Evolutionary conservation across 2,113 vertebrate genomes (phyloP).

Genomic region (Mirza zaza): DNA sequence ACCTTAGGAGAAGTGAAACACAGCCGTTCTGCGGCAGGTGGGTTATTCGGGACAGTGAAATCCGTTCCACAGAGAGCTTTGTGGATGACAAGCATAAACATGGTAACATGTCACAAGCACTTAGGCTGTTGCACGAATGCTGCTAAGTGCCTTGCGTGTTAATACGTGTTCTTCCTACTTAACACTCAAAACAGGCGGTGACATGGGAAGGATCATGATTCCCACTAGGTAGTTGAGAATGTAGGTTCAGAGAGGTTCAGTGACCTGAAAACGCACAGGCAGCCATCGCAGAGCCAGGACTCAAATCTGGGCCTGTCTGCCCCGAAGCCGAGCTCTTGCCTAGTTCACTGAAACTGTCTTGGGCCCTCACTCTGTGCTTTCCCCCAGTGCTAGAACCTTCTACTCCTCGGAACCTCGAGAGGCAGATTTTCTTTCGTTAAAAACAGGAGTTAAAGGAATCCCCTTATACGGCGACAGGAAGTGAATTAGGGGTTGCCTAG

Average conservation of each 20-base stretch:
- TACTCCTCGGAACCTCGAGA: neutral
- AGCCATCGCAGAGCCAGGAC: neutral
- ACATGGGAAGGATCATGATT: neutral
- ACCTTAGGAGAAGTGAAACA: neutral
- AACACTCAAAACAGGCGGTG: neutral
- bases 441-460: constrained; percentile 4
- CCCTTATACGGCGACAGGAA: neutral
- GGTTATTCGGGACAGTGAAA: neutral
- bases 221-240: neutral
- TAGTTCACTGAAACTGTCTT: neutral
- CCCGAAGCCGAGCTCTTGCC: neutral
- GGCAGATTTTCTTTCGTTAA: neutral
- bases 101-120: neutral
- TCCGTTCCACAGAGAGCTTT: neutral
- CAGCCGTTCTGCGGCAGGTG: neutral
- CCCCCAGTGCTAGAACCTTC: neutral
- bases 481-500: neutral
- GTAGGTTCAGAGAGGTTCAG: neutral
- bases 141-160: neutral
- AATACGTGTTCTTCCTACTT: neutral
- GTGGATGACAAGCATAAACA: neutral
- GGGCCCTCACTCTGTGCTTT: neutral
- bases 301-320: neutral
- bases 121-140: neutral
- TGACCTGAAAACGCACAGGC: neutral